Evolutionary conservation across 1,140 invertebrate species (phyloP), one percentile per base, ranked within the genome.

Genomic region (Samia ricini): DNA sequence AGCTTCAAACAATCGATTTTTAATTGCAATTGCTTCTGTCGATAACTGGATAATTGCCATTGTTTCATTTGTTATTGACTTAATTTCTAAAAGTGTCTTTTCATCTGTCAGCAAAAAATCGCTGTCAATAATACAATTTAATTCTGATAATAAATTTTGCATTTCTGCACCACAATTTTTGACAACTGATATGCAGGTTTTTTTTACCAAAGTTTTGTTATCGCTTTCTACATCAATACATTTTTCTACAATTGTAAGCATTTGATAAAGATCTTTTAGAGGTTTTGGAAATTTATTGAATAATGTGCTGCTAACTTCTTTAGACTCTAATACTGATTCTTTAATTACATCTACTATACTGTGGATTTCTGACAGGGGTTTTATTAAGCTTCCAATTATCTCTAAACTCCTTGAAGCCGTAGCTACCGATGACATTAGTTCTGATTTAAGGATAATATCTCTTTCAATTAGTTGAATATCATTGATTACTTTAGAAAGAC

Each of bases 161-260:
- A 94, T 81, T 58, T 93, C 89, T 48, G 89, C 80, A 2, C 91
- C 88, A 67, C 91, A 91, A 18, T 86, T 92, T 69, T 93, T 91
- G 55, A 94, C 88, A 54, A 94, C 91, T 74, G 91, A 93, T 49
- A 93, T 89, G 71, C 93, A 94, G 0, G 93, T 94, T 71, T 92
- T 91, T 71, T 94, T 93, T 2, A 94, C 93, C 20, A 94, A 79
- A 2, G 93, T 94, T 61, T 91, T 92, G 15, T 92, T 92, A 19
- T 92, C 92, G 60, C 92, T 93, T 79, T 94, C 93, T 24, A 94
- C 90, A 69, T 94, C 93, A 33, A 94, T 91, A 74, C 94, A 94
- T 79, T 94, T 94, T 80, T 94, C 93, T 63, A 95, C 91, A 6
- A 94, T 88, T 42, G 92, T 91, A 22, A 95, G 80, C 61, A 92